Percentiles rank a stretch among this genome's conserved stretches.
These are phyloP conservation scores for Proteles cristata DNA, from an alignment of 2,113 vertebrate species.

Conservation along the genomic window DNA sequence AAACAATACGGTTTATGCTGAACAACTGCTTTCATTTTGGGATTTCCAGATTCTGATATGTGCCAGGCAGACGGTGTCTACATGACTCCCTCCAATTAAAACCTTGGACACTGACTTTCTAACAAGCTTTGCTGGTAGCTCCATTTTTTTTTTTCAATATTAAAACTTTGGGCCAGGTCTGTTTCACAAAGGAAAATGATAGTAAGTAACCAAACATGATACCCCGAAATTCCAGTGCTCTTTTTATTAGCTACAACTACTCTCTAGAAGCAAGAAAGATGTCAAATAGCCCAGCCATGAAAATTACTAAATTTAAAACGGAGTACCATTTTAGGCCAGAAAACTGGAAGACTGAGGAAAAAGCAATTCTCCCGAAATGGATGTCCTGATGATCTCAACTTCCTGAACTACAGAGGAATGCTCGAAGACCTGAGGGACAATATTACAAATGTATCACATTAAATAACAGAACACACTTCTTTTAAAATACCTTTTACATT, in stretches of 20 bases:
- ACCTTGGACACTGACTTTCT: not conserved
- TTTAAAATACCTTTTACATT: slow-evolving; percentile 84
- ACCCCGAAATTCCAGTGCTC: not conserved
- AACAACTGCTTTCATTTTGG: not conserved
- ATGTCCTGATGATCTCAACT: not conserved
- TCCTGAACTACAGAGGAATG: not conserved
- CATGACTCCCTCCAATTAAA: not conserved
- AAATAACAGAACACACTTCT: slow-evolving; percentile 7
- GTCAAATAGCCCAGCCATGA: not conserved
- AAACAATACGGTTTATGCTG: not conserved
- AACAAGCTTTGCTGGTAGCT: not conserved
- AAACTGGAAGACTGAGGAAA: not conserved
- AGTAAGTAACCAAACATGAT: slow-evolving; percentile 28
- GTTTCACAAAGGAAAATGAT: slow-evolving; percentile 3
- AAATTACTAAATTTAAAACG: slow-evolving; percentile 29
- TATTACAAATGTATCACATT: not conserved
- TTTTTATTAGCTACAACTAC: not conserved
- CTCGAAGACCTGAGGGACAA: not conserved
- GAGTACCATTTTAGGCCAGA: not conserved
- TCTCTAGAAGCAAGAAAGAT: not conserved
- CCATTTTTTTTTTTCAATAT: not conserved
- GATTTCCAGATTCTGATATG: not conserved
- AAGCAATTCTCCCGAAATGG: not conserved
- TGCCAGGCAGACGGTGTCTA: not conserved
- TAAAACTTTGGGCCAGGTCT: not conserved